Evolutionary conservation across 1,140 invertebrate species (phyloP), one percentile per base, ranked within the genome.

Genomic region (Oryctes rhinoceros): DNA sequence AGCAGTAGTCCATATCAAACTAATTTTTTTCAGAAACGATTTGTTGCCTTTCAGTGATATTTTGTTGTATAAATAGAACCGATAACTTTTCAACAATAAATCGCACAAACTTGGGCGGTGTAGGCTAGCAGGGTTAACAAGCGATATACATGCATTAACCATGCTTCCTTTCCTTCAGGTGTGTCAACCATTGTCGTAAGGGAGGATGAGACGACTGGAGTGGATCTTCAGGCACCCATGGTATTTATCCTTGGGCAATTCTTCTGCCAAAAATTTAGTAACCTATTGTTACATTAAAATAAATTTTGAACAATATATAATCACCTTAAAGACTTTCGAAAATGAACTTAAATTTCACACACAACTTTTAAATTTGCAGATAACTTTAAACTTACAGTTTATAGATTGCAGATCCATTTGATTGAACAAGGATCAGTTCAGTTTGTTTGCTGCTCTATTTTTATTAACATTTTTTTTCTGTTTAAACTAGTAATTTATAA

Each of bases 161-260:
- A 86, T 83, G 84, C 85, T 87, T 88, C 87, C 86, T 88, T 88
- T 87, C 86, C 87, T 87, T 85, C 87, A 88, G 87, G 87, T 88
- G 83, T 88, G 81, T 81, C 82, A 82, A 81, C 83, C 79, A 80
- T 82, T 81, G 81, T 79, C 77, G 80, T 82, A 81, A 80, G 67
- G 80, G 81, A 81, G 65, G 80, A 80, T 49, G 80, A 82, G 83
- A 81, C 80, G 67, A 80, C 76, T 83, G 84, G 83, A 82, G 84
- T 89, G 88, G 87, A 88, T 88, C 87, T 88, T 87, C 88, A 87
- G 88, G 86, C 89, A 89, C 89, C 88, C 90, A 91, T 90, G 90
- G 90, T 91, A 91, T 90, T 90, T 91, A 91, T 91, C 90, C 89
- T 90, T 90, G 90, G 88, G 87, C 87, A 89, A 89, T 89, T 90